These are phyloP conservation scores for Sinotaia quadrata DNA, from an alignment of 2,888 invertebrate species.

Conservation along the genomic window DNA sequence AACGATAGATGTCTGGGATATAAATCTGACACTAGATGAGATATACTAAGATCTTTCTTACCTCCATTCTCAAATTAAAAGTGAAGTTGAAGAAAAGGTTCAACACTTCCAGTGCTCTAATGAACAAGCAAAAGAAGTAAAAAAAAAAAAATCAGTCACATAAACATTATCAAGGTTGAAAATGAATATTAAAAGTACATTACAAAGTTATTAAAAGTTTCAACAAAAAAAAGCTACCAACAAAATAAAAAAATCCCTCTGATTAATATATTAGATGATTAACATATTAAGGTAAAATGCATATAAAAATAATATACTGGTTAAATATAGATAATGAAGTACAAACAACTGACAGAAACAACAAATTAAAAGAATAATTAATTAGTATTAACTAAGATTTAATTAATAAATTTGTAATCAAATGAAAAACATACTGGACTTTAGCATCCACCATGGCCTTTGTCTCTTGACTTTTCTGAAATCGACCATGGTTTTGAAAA, in stretches of 20 bases:
- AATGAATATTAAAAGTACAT: neutral
- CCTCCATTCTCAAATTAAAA: constrained; percentile 69
- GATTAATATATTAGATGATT: too few relatives aligned
- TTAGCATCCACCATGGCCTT: constrained; percentile 69
- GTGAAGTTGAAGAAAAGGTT: constrained; percentile 70
- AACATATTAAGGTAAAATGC: too few relatives aligned
- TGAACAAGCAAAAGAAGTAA: constrained; percentile 30
- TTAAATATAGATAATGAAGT: too few relatives aligned
- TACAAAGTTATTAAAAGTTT: neutral
- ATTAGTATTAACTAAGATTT: neutral
- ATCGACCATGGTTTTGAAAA: constrained; percentile 58
- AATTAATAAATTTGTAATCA: too few relatives aligned
- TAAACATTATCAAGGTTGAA: too few relatives aligned
- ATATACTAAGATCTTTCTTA: constrained; percentile 40
- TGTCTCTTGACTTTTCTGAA: constrained; percentile 62
- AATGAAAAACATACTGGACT: constrained; percentile 64
- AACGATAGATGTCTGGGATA: too few relatives aligned
- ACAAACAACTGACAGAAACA: neutral
- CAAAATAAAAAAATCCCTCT: too few relatives aligned
- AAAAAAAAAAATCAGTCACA: too few relatives aligned
- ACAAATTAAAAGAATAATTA: neutral
- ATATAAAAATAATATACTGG: too few relatives aligned
- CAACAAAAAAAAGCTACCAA: neutral
- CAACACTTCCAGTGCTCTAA: constrained; percentile 67
- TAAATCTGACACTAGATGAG: too few relatives aligned